Evolutionary conservation across 1,140 invertebrate species (phyloP).

Genomic region (Teleopsis dalmanni): DNA sequence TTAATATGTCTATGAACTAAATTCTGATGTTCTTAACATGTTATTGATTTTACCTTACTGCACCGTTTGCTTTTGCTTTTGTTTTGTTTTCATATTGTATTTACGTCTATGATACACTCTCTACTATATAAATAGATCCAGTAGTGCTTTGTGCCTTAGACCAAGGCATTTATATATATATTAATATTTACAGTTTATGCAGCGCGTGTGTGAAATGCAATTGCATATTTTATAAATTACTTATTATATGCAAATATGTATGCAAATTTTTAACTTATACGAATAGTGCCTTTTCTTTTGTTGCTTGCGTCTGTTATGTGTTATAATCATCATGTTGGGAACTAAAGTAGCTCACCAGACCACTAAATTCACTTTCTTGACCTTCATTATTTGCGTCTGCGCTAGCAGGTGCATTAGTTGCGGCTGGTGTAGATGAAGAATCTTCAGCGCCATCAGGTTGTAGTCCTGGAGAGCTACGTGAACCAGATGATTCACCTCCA

Average conservation of each 20-base stretch:
- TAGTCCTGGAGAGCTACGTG: slow-evolving; percentile 19
- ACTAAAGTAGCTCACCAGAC: slow-evolving; percentile 75
- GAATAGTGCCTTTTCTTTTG: background rate
- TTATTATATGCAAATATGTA: background rate
- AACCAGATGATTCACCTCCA: slow-evolving; percentile 16
- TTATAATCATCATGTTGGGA: slow-evolving; percentile 59
- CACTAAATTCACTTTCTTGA: slow-evolving; percentile 58
- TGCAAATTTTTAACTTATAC: background rate
- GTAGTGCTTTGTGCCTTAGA: too few relatives aligned
- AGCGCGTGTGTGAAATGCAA: background rate
- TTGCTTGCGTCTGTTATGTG: slow-evolving; percentile 29
- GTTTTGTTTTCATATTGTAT: too few relatives aligned
- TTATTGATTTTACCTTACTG: too few relatives aligned
- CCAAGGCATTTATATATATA: background rate
- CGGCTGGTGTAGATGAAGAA: slow-evolving; percentile 32
- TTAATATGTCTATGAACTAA: too few relatives aligned
- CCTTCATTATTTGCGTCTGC: slow-evolving; percentile 14
- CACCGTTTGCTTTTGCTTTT: too few relatives aligned
- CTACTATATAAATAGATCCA: too few relatives aligned
- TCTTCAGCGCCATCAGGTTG: slow-evolving; percentile 19
- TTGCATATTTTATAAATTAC: background rate
- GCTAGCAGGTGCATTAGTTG: slow-evolving; percentile 10
- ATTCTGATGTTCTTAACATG: too few relatives aligned
- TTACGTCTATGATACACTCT: too few relatives aligned
- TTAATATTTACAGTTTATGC: background rate